Evolutionary conservation across 1,140 invertebrate genomes (phyloP).

Genomic region (Sitobion miscanthi): DNA sequence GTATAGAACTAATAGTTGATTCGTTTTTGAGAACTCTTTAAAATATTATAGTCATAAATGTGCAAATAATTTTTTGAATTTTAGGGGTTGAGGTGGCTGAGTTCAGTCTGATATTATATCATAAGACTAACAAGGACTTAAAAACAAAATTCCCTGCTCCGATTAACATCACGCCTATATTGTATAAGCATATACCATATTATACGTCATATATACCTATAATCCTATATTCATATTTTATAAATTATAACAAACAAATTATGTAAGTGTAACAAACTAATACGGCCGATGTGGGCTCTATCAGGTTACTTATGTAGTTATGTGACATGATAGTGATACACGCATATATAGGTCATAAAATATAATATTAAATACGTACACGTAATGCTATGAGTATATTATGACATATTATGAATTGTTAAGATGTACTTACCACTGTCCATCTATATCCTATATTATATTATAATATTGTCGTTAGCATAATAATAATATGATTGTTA

Average conservation of each 20-base stretch:
- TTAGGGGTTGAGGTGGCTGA: no score
- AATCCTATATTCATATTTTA: background rate
- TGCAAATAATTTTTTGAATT: background rate
- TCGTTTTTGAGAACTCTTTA: background rate
- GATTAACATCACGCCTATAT: no score
- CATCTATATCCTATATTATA: no score
- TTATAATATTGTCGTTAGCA: background rate
- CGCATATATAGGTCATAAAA: background rate
- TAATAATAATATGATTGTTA: background rate
- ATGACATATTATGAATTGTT: background rate
- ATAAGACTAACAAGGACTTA: background rate
- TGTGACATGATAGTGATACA: no score
- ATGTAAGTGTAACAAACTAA: background rate
- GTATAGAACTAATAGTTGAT: background rate
- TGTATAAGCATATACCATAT: no score
- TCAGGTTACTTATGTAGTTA: background rate
- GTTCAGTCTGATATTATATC: background rate
- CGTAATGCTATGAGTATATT: background rate
- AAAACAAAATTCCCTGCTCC: no score
- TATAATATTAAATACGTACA: no score
- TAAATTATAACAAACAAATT: no score
- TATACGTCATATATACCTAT: no score
- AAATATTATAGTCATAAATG: background rate
- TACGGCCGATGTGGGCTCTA: background rate
- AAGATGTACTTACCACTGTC: background rate